Evolutionary conservation across 2,888 invertebrate species (phyloP), one percentile per base, ranked within the genome.

Genomic region (Agriopis aurantiaria): DNA sequence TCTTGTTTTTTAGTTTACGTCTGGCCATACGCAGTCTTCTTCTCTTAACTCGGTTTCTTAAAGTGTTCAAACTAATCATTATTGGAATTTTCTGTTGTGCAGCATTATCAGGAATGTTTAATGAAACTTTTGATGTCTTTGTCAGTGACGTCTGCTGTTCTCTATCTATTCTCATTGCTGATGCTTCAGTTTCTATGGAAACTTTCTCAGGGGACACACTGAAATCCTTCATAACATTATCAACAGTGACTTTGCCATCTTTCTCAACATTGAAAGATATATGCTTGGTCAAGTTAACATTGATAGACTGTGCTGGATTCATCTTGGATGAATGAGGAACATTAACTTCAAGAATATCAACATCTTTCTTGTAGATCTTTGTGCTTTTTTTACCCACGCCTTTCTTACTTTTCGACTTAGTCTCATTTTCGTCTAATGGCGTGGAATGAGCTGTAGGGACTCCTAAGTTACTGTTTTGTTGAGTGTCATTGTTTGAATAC

Each of bases 401-500:
- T 78, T 90, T 92, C 78, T 87, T 91, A 23, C 58, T 68, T 82
- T 90, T 92, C 9, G 71, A 46, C 80, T 88, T 90, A 53, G 52
- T 72, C 7, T 89, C 88, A 80, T 81, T 85, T 69, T 83, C 80
- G 49, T 94, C 93, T 69, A 91, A 65, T 45, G 95, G 95, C 51
- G 95, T 95, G 8, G 95, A 95, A 78, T 95, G 95, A 59, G 95
- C 95, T 46, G 92, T 92, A 5, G 95, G 95, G 7, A 81, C 72
- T 6, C 95, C 95, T 51, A 93, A 62, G 17, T 83, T 78, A 52
- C 79, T 82, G 14, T 84, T 83, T 49, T 87, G 89, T 51, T 87
- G 88, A 8, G 86, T 83, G 58, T 92, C 91, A 84, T 90, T 93
- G 59, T 89, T 90, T 45, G 92, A 88, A 77, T 91, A 93, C 72